Percentiles rank a stretch among this genome's conserved stretches.
Evolutionary conservation across 2,888 invertebrate genomes (phyloP).

Genomic region (Agonopterix alstromeriana): DNA sequence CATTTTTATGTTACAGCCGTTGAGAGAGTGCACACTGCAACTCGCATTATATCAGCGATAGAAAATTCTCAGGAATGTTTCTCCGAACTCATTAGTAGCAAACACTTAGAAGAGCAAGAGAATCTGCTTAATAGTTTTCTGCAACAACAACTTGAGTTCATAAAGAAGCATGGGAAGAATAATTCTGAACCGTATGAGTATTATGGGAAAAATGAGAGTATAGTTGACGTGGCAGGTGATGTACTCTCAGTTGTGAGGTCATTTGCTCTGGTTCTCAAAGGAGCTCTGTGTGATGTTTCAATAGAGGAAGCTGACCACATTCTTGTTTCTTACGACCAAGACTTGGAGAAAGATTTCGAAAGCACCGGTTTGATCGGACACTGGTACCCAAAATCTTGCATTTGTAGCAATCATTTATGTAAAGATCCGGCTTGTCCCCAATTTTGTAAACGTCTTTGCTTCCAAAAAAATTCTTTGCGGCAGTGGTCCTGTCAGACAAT

Average conservation of each 20-base stretch:
- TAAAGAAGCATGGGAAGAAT: slow-evolving; percentile 24
- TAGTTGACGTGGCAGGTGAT: slow-evolving; percentile 19
- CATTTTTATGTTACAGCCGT: too few species aligned
- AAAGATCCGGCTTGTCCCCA: slow-evolving; percentile 24
- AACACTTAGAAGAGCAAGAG: too few species aligned
- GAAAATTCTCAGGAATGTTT: too few species aligned
- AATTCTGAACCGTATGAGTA: neutral
- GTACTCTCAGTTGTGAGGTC: slow-evolving; percentile 33
- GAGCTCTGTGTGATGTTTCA: slow-evolving; percentile 29
- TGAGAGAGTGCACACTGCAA: too few species aligned
- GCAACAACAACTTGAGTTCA: slow-evolving; percentile 26
- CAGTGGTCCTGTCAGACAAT: slow-evolving; percentile 43
- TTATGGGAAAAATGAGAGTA: too few species aligned
- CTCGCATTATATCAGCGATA: too few species aligned
- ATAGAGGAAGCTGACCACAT: slow-evolving; percentile 5
- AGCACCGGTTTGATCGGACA: slow-evolving; percentile 20
- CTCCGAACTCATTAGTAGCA: too few species aligned
- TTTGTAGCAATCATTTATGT: slow-evolving; percentile 34
- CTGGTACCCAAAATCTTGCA: slow-evolving; percentile 20
- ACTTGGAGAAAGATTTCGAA: neutral
- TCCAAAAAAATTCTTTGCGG: slow-evolving; percentile 35
- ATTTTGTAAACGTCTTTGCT: slow-evolving; percentile 41
- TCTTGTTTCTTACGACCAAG: neutral
- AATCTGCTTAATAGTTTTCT: neutral
- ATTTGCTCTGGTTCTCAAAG: slow-evolving; percentile 31